phyloP scores from a whole-genome alignment of 2,797 vertebrate genomes.

The Enteromius argenteus region DNA sequence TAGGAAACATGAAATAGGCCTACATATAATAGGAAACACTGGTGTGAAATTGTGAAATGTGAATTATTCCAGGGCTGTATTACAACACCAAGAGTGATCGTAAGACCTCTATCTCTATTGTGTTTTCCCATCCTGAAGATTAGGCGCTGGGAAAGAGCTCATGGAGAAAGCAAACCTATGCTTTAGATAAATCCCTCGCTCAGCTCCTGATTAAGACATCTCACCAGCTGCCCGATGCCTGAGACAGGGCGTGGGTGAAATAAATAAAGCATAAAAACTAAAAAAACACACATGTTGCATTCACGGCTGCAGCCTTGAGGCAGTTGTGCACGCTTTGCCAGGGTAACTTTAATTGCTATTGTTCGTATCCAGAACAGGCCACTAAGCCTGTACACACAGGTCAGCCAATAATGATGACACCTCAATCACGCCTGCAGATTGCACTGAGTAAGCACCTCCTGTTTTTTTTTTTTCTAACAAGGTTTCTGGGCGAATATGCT shows the following conservation, averaged over 20 bases:
- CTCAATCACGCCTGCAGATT: slow-evolving; percentile 65
- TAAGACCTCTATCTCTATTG: slow-evolving; percentile 30
- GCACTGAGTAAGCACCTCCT: slow-evolving; percentile 69
- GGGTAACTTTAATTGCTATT: slow-evolving; percentile 56
- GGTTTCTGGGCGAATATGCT: slow-evolving; percentile 82
- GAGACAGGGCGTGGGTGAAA: slow-evolving; percentile 14
- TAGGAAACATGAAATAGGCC: neutral
- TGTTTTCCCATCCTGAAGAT: slow-evolving; percentile 46
- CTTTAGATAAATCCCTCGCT: slow-evolving; percentile 46
- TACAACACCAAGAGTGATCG: neutral
- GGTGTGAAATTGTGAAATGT: slow-evolving; percentile 5
- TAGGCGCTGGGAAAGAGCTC: slow-evolving; percentile 31
- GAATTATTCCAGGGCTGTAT: slow-evolving; percentile 11
- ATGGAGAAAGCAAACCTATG: slow-evolving; percentile 38
- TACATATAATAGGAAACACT: neutral
- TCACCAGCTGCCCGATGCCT: neutral
- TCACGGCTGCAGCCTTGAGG: slow-evolving; percentile 26
- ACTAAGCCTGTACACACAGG: slow-evolving; percentile 55
- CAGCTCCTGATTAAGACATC: slow-evolving; percentile 45
- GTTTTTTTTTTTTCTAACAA: slow-evolving; percentile 72
- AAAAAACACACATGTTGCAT: slow-evolving; percentile 5
- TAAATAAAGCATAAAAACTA: slow-evolving; percentile 42
- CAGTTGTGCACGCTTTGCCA: slow-evolving; percentile 21
- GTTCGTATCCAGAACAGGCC: slow-evolving; percentile 41
- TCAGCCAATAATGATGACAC: slow-evolving; percentile 68